Percentiles rank a stretch among this genome's conserved stretches.
These are phyloP conservation scores for Myopa testacea DNA, from an alignment of 2,888 invertebrate genomes.

Conservation along the genomic window DNA sequence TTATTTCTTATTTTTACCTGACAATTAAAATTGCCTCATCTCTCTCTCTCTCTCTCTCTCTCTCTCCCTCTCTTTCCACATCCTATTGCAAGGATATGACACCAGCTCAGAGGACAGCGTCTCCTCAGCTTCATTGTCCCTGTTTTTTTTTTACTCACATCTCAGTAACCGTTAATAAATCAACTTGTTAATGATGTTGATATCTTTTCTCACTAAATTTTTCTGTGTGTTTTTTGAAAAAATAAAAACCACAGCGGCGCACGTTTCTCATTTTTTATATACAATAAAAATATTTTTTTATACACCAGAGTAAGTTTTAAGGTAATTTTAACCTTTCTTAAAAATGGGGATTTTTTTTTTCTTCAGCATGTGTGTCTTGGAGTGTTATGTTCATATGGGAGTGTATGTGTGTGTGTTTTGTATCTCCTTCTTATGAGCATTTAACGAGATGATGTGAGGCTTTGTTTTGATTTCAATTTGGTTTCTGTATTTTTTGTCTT, in stretches of 20 bases:
- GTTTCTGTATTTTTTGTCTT: conserved; percentile 49
- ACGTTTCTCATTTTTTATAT: conserved; percentile 31
- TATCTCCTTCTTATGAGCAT: conserved; percentile 57
- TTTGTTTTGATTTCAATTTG: conserved; percentile 62
- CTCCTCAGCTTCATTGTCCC: conserved; percentile 5
- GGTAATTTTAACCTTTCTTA: conserved; percentile 36
- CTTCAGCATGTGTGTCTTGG: conserved; percentile 29
- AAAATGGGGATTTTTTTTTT: neutral
- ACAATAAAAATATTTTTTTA: neutral
- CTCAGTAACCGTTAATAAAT: conserved; percentile 65
- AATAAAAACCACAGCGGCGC: conserved; percentile 36
- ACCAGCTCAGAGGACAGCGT: neutral
- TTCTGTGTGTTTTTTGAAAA: conserved; percentile 46
- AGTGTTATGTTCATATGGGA: conserved; percentile 27
- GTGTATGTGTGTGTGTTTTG: conserved; percentile 34
- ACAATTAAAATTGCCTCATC: conserved; percentile 20
- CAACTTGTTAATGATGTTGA: conserved; percentile 70
- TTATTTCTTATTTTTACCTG: conserved; percentile 13
- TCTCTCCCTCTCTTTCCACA: too few species aligned
- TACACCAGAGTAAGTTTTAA: neutral
- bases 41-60: too few species aligned
- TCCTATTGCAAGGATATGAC: neutral
- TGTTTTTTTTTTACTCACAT: neutral
- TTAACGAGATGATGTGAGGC: conserved; percentile 54
- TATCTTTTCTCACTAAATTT: conserved; percentile 52